A percentile compares a stretch with the other conserved stretches of the same genome.
phyloP scores from a whole-genome alignment of 2,888 invertebrate species.

The Torymus auratus region DNA sequence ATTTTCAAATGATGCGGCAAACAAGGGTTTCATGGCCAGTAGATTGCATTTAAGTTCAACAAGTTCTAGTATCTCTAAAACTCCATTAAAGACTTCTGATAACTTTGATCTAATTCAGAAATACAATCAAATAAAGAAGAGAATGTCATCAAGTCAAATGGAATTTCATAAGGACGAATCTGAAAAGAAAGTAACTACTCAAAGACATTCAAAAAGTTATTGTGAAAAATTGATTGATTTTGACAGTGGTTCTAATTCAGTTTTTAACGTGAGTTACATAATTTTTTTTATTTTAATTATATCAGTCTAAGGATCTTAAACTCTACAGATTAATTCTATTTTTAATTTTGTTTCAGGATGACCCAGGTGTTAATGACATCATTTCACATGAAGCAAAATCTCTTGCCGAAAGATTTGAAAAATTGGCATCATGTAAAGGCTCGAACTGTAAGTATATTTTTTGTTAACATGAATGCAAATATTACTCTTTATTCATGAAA shows the following conservation, averaged over 20 bases:
- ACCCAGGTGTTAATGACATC: slow-evolving; percentile 60
- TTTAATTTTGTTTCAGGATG: slow-evolving; percentile 56
- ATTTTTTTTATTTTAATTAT: neutral
- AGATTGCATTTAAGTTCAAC: slow-evolving; percentile 47
- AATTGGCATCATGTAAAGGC: slow-evolving; percentile 64
- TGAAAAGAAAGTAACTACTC: neutral
- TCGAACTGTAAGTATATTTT: slow-evolving; percentile 65
- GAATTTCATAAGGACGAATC: slow-evolving; percentile 13
- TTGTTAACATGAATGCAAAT: no score
- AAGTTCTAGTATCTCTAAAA: slow-evolving; percentile 27
- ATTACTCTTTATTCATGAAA: no score
- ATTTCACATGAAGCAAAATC: slow-evolving; percentile 67
- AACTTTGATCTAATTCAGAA: slow-evolving; percentile 63
- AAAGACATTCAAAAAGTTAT: slow-evolving; percentile 7
- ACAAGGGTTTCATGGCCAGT: slow-evolving; percentile 66
- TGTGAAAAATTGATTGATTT: slow-evolving; percentile 65
- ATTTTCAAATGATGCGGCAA: slow-evolving; percentile 63
- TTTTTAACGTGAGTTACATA: slow-evolving; percentile 66
- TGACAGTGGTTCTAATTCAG: slow-evolving; percentile 66
- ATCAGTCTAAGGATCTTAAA: neutral
- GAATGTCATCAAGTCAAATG: slow-evolving; percentile 49
- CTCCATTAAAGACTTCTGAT: slow-evolving; percentile 48
- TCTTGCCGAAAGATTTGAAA: slow-evolving; percentile 69
- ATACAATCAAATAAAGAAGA: slow-evolving; percentile 62
- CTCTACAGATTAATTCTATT: neutral